Conservation (phyloP, 2,797 vertebrate species). For the Ambastaia sidthimunki region DNA sequence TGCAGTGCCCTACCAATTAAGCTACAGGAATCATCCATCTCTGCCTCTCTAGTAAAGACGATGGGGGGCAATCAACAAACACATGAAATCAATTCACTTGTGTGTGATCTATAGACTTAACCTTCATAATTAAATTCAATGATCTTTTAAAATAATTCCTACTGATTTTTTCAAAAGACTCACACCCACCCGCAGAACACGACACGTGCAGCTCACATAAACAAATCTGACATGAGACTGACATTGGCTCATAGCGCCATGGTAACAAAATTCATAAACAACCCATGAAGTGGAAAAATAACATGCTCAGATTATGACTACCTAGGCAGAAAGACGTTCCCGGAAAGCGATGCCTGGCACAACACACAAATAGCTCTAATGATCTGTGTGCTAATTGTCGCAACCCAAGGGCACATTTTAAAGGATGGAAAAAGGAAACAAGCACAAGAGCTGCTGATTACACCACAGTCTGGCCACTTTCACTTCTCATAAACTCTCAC, state of each 20-base stretch:
- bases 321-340: neutral
- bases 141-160: neutral
- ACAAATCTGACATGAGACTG: conserved; percentile 32
- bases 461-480: conserved; percentile 36
- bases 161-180: neutral
- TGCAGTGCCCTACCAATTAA: too few species aligned
- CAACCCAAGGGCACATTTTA: conserved; percentile 25
- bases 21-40: too few species aligned
- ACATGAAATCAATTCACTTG: neutral
- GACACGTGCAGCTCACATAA: conserved; percentile 14
- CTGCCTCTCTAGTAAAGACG: too few species aligned
- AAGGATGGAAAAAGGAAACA: conserved; percentile 10
- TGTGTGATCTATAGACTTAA: neutral
- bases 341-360: conserved; percentile 19
- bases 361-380: conserved; percentile 40
- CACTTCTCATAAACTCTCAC: conserved; percentile 48
- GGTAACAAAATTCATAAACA: conserved; percentile 39
- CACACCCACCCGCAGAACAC: neutral
- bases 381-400: conserved; percentile 45
- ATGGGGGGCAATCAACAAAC: neutral
- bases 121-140: neutral
- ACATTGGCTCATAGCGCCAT: conserved; percentile 19
- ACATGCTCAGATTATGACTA: conserved; percentile 20
- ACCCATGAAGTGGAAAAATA: conserved; percentile 28
- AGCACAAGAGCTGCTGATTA: conserved; percentile 55